Evolutionary conservation across 2,888 invertebrate species (phyloP).

Genomic region (Pogonocherus hispidulus): DNA sequence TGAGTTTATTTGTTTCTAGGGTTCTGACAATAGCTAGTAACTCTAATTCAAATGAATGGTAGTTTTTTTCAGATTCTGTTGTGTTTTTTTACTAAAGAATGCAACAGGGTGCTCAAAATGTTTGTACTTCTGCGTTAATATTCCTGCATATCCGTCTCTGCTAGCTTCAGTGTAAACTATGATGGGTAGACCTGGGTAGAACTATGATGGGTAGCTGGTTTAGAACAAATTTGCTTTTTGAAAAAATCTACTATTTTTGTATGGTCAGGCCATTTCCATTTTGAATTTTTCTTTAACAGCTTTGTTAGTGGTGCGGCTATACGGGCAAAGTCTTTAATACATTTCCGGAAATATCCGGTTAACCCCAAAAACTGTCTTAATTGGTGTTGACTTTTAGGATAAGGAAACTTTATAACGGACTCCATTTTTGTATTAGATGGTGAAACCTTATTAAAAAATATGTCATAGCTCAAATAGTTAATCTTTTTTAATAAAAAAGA

Average conservation of each 20-base stretch:
- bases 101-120: conserved; percentile 31
- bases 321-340: not conserved
- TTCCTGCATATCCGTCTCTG: conserved; percentile 38
- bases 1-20: conserved; percentile 34
- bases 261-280: not conserved
- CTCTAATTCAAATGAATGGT: conserved; percentile 40
- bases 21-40: conserved; percentile 36
- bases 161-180: conserved; percentile 43
- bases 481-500: not conserved
- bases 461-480: not conserved
- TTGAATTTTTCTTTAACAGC: not conserved
- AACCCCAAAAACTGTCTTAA: not conserved
- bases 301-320: not conserved
- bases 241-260: not conserved
- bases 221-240: conserved; percentile 1
- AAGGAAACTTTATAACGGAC: not conserved
- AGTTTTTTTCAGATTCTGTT: conserved; percentile 27
- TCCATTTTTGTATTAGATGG: not conserved
- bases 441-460: not conserved
- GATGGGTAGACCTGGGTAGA: not conserved
- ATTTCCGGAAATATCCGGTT: not conserved
- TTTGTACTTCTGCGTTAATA: conserved; percentile 34
- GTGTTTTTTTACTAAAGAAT: conserved; percentile 43
- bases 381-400: not conserved
- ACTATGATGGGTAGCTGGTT: not conserved